Base-by-base conservation (phyloP, 2,888 invertebrate species). In the Drosophila multiciliata region DNA sequence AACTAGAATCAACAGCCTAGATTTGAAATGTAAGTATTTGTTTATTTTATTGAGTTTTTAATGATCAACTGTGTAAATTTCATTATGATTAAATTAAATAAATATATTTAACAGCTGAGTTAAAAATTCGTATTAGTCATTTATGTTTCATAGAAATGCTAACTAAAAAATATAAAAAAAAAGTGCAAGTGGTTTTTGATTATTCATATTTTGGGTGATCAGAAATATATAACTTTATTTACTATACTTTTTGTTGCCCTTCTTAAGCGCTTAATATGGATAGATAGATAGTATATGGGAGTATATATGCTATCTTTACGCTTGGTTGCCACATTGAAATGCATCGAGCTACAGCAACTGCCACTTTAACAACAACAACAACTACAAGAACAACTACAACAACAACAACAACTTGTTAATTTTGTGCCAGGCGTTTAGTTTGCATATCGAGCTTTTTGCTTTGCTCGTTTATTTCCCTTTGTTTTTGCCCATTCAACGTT, bases 401-500 rank as follows among this genome's bases (percentile, higher is more conserved):
- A 23, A 45, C 33, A 60, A 53, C 52, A 58, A 62, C 33, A 54
- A 73, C 68, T 73, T 73, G 67, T 71, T 73, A 81, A 83, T 69
- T 66, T 62, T 58, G 55, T 58, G 49, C 20, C 45, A 20, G 17
- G 15, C n/a, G 35, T 40, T 49, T 49, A 55, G 36, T 57, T 29
- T 17, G 29, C 50, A 35, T 63, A 54, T 52, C 38, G 23, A 55
- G 26, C 26, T 53, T 60, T 40, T 68, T 48, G 40, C 29, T 12
- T 48, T 50, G 5, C 50, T 49, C 66, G 48, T 23, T 20, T 52
- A 12, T 38, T 55, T 32, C 33, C 48, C 40, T 64, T 83, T 83
- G 86, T 87, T 76, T 79, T 72, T 83, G 79, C 71, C 65, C 83
- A 79, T 52, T 83, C 76, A 75, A 70, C 50, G 72, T 64, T 68